A percentile compares a stretch with the other conserved stretches of the same genome.
Evolutionary conservation across 2,797 vertebrate species (phyloP).

Genomic region (Urosaurus nigricauda): DNA sequence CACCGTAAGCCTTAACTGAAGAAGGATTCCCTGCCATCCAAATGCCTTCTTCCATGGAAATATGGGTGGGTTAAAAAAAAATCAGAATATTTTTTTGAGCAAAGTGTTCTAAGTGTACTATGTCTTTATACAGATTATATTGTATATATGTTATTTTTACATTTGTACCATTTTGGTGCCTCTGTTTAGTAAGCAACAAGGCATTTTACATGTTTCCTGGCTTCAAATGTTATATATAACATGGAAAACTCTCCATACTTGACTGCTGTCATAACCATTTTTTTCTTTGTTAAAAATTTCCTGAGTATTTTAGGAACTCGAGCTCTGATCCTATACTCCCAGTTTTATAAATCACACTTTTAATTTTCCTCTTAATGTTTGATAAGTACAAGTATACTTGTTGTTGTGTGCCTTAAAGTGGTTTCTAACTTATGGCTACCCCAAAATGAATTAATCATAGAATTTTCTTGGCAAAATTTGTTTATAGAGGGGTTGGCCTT

Average conservation of each 20-base stretch:
- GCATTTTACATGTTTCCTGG: background rate
- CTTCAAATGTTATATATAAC: background rate
- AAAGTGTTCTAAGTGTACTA: background rate
- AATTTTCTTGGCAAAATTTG: too few relatives aligned
- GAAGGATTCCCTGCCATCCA: background rate
- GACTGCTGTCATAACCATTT: background rate
- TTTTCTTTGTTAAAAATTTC: background rate
- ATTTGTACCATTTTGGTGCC: background rate
- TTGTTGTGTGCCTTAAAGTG: too few relatives aligned
- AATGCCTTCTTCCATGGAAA: slow-evolving; percentile 1
- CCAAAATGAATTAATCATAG: too few relatives aligned
- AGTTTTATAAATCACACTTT: background rate
- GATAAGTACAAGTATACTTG: background rate
- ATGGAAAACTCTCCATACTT: background rate
- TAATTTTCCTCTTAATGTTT: background rate
- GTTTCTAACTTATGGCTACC: too few relatives aligned
- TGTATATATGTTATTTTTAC: slow-evolving; percentile 15
- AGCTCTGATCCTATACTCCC: background rate
- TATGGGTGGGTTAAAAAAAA: background rate
- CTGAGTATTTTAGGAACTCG: background rate
- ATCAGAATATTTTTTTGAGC: background rate
- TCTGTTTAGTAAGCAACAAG: background rate
- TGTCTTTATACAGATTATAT: background rate
- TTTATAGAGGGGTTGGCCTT: too few relatives aligned
- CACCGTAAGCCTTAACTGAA: slow-evolving; percentile 18